Base-by-base conservation (phyloP, 2,888 invertebrate species). In the Resseliella maxima region DNA sequence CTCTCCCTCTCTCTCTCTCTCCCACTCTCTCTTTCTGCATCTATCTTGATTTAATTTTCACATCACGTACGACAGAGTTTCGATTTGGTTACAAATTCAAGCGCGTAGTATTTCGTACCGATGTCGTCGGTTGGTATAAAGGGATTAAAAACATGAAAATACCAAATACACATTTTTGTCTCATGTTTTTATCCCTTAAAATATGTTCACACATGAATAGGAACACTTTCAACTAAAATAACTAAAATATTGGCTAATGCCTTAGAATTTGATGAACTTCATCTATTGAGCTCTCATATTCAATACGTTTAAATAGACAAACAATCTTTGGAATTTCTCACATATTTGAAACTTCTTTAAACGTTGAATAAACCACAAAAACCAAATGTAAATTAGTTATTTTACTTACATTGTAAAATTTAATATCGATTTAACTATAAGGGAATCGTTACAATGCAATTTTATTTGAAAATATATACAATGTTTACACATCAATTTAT, bases 71-170 rank as follows among this genome's bases (percentile, higher is more conserved):
- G 21, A 31, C 72, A 35, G 5, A 50, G 46, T 18, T 72, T 72
- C 72, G 72, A 72, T 72, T 72, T 31, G 72, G 72, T 72, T 72
- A 35, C 72, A 35, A 72, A 31, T 72, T 31, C 72, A 35, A 15
- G 10, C 72, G 27, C 72, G 31, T 31, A 31, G 1, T 35, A 72
- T 15, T 31, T 18, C 12, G 72, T 31, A n/a, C 35, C 15, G 27
- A 15, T 72, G 72, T 59, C 59, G 59, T 72, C 72, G 31, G n/a
- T n/a, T n/a, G n/a, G n/a, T n/a, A n/a, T n/a, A 72, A 72, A 31
- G 31, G 72, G 72, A 72, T 72, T 72, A 72, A 72, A 59, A 72
- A 72, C 72, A 72, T 31, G 35, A 10, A 15, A 31, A 59, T 24
- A 27, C 41, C 72, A 72, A 3, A n/a, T n/a, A n/a, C 31, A 72